Percentiles rank a stretch among this genome's conserved stretches.
phyloP scores from a whole-genome alignment of 2,888 invertebrate species.

The Auanema sp. region DNA sequence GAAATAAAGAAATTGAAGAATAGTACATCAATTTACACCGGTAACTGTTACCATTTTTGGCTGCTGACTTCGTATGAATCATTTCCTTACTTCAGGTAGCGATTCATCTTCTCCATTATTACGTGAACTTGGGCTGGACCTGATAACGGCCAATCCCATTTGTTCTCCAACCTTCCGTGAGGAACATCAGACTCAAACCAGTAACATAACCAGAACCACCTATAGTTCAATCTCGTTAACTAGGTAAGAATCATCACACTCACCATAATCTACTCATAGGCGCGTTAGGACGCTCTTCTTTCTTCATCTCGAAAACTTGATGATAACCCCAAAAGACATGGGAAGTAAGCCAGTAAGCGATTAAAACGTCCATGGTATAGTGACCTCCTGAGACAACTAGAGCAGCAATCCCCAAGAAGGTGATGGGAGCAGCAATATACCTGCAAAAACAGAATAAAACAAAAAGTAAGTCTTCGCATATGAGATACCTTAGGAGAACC shows the following conservation, averaged over 20 bases:
- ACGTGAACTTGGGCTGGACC: constrained; percentile 34
- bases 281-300: constrained; percentile 36
- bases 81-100: constrained; percentile 26
- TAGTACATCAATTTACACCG: no score
- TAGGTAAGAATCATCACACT: constrained; percentile 9
- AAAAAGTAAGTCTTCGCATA: not conserved
- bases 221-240: constrained; percentile 18
- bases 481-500: constrained; percentile 43
- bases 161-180: constrained; percentile 51
- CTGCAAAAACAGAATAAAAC: constrained; percentile 27
- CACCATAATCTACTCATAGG: constrained; percentile 58
- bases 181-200: constrained; percentile 61
- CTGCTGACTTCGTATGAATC: not conserved
- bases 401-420: constrained; percentile 60
- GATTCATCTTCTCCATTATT: constrained; percentile 37
- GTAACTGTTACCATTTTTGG: no score
- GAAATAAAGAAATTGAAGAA: no score
- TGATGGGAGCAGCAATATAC: constrained; percentile 60
- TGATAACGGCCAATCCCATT: constrained; percentile 57
- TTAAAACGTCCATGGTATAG: constrained; percentile 63
- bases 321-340: constrained; percentile 79
- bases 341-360: constrained; percentile 61
- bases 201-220: constrained; percentile 62
- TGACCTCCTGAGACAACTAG: constrained; percentile 63
- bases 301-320: constrained; percentile 71